Base-by-base conservation (phyloP, 1,140 invertebrate species). In the Halyomorpha halys region DNA sequence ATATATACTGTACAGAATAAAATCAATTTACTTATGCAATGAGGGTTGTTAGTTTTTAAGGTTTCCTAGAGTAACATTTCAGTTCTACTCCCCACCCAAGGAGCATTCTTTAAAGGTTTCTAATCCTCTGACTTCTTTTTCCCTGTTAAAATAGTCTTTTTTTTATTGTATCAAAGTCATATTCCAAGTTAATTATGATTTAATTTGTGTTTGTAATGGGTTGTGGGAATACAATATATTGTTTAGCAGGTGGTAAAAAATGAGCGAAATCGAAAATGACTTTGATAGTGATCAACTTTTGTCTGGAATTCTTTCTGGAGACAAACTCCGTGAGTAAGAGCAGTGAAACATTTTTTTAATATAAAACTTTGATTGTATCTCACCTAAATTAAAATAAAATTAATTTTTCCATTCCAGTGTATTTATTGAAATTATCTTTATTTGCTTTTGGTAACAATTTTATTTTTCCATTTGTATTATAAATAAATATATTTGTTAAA, bases 241-340 rank as follows among this genome's bases (percentile, higher is more conserved):
- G 4, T 6, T 13, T 39, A 9, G 34, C 34, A 11, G 34, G 34
- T 39, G 6, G 19, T 19, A 49, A 49, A 19, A 49, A 44, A 67
- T 67, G 62, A 64, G 62, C 27, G 63, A 67, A 61, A 53, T 67
- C 30, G 66, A 67, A 19, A 63, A 44, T 63, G 66, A 67, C 18
- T 67, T 67, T 25, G 66, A 67, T 59, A 64, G 66, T 63, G 66
- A 67, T 27, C 66, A 59, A 30, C 59, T 67, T 21, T 54, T 67
- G 19, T 64, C 62, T 25, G 66, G 66, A 18, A 67, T 67, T 51
- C 44, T 67, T 14, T 27, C 56, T 18, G 39, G 62, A 44, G 66
- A 67, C 11, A 67, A 67, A 62, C 23, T 63, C 3, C 51, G 66
- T 67, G 56, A 67, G 66, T 67, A 25, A 44, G 27, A 30, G 27